These are phyloP conservation scores for Megaceryle torquata DNA, from an alignment of 2,113 vertebrate genomes.

Conservation along the genomic window DNA sequence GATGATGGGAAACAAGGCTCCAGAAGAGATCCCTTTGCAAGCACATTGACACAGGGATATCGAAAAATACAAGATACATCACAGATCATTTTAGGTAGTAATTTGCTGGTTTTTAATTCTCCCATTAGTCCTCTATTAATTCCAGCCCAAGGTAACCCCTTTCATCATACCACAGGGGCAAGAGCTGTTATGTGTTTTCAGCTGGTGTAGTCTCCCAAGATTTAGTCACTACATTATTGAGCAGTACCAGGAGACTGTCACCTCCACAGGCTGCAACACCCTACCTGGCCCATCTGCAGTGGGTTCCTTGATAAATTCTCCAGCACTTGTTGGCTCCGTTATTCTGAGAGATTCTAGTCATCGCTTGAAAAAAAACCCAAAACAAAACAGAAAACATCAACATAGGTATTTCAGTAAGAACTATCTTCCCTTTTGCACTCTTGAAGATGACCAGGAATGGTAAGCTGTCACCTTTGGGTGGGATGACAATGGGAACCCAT, in stretches of 20 bases:
- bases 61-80: neutral
- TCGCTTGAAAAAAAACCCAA: conserved; percentile 70
- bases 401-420: conserved; percentile 51
- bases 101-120: neutral
- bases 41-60: conserved; percentile 60
- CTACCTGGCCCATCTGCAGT: conserved; percentile 47
- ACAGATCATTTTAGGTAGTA: neutral
- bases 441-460: conserved; percentile 71
- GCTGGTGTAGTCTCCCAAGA: neutral
- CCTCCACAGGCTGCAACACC: neutral
- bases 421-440: conserved; percentile 64
- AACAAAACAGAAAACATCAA: conserved; percentile 61
- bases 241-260: neutral
- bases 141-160: neutral
- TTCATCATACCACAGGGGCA: neutral
- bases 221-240: neutral
- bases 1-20: conserved; percentile 74
- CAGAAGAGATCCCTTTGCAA: conserved; percentile 75
- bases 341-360: conserved; percentile 68
- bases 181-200: neutral
- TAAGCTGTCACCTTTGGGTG: conserved; percentile 75
- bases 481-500: conserved; percentile 71
- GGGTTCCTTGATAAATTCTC: conserved; percentile 65
- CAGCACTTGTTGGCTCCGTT: neutral
- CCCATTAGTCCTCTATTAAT: neutral